Evolutionary conservation across 2,888 invertebrate species (phyloP).

Genomic region (Dasysyrphus albostriatus): DNA sequence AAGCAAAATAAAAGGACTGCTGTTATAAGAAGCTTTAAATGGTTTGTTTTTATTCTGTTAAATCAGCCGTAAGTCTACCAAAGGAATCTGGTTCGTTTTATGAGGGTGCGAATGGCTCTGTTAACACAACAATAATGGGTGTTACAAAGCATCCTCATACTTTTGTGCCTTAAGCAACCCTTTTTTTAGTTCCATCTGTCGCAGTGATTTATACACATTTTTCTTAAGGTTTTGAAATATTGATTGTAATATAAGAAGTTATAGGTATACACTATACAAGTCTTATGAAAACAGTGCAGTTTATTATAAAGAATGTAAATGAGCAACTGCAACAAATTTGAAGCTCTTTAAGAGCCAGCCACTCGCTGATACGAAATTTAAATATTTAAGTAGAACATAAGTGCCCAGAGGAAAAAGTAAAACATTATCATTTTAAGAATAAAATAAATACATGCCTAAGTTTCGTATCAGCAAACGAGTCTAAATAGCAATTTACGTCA

Average conservation of each 20-base stretch:
- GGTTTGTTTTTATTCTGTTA: constrained; percentile 61
- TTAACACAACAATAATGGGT: constrained; percentile 65
- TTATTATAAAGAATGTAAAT: too few species aligned
- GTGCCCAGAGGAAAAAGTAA: too few species aligned
- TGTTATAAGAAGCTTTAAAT: constrained; percentile 59
- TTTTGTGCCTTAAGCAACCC: constrained; percentile 41
- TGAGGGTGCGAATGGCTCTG: constrained; percentile 69
- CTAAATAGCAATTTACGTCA: too few species aligned
- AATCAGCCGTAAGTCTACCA: constrained; percentile 59
- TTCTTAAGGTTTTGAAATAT: constrained; percentile 20
- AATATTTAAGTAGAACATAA: too few species aligned
- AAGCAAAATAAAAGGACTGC: constrained; percentile 23
- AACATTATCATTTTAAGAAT: too few species aligned
- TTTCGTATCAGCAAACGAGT: too few species aligned
- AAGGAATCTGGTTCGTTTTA: constrained; percentile 53
- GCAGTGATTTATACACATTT: constrained; percentile 37
- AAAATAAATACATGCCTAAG: too few species aligned
- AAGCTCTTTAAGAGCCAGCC: too few species aligned
- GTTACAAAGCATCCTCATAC: constrained; percentile 39
- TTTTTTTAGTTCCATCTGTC: constrained; percentile 52
- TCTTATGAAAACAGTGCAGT: too few species aligned
- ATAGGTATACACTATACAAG: background rate
- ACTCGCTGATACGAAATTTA: too few species aligned
- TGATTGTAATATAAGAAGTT: background rate
- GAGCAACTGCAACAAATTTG: too few species aligned